phyloP scores from a whole-genome alignment of 2,113 vertebrate genomes.

The Vicugna pacos region DNA sequence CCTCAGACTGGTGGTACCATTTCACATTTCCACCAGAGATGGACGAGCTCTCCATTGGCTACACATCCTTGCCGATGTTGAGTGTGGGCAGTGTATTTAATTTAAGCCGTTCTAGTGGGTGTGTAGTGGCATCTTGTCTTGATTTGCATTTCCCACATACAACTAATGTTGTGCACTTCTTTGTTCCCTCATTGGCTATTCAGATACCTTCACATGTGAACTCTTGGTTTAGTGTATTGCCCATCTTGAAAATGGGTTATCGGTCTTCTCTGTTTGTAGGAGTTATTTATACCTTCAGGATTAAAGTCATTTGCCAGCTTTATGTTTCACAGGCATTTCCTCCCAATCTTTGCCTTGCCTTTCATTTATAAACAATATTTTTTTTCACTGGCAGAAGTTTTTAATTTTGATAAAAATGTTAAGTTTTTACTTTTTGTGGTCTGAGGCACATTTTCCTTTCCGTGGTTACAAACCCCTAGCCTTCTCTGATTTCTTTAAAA shows the following conservation, averaged over 20 bases:
- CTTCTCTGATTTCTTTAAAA: not conserved
- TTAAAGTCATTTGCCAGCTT: not conserved
- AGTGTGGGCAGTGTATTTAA: not conserved
- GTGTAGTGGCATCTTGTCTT: not conserved
- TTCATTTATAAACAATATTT: not conserved
- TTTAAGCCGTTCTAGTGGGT: not conserved
- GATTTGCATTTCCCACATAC: not conserved
- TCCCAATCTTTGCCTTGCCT: not conserved
- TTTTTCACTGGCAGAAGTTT: not conserved
- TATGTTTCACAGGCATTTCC: not conserved
- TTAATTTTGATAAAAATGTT: conserved; percentile 13
- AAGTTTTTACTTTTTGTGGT: not conserved
- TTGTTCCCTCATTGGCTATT: not conserved
- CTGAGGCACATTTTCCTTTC: not conserved
- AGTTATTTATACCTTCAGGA: not conserved
- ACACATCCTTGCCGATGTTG: not conserved
- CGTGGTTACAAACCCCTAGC: not conserved
- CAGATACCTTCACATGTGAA: not conserved
- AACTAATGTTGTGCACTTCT: not conserved
- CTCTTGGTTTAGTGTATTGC: not conserved
- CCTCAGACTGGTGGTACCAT: not conserved
- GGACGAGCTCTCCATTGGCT: not conserved
- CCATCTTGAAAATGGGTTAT: not conserved
- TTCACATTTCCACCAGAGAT: not conserved
- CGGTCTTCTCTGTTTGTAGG: not conserved